phyloP scores from a whole-genome alignment of 2,888 invertebrate genomes.

The Leucozona laternaria region DNA sequence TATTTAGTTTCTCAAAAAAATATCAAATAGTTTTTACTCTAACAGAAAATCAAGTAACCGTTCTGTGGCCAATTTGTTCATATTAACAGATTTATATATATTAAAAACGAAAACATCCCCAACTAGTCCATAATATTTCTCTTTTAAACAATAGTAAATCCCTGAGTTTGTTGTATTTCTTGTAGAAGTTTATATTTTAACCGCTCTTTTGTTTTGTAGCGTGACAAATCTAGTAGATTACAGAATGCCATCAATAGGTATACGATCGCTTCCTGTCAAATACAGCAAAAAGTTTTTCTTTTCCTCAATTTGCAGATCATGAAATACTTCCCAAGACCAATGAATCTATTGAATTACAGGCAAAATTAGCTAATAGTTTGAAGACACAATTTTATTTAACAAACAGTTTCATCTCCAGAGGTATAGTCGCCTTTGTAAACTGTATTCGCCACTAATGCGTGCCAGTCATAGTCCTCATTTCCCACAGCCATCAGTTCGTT shows the following conservation, averaged over 20 bases:
- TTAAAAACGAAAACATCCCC: constrained; percentile 30
- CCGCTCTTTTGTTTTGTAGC: constrained; percentile 93
- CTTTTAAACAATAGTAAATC: too few relatives aligned
- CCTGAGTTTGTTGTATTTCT: constrained; percentile 98
- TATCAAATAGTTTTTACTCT: constrained; percentile 39
- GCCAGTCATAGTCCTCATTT: too few relatives aligned
- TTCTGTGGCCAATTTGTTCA: constrained; percentile 56
- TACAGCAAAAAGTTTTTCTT: constrained; percentile 98
- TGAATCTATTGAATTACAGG: constrained; percentile 85
- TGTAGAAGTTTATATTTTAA: constrained; percentile 94
- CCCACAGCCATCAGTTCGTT: too few relatives aligned
- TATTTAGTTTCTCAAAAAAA: too few relatives aligned
- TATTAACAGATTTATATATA: constrained; percentile 52
- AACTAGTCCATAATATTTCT: too few relatives aligned
- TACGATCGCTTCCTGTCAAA: constrained; percentile 97
- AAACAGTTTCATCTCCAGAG: constrained; percentile 82
- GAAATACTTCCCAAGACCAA: constrained; percentile 98
- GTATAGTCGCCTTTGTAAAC: too few relatives aligned
- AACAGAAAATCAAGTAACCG: constrained; percentile 32
- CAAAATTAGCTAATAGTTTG: not conserved
- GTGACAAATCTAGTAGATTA: constrained; percentile 96
- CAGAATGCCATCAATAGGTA: constrained; percentile 98
- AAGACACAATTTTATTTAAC: constrained; percentile 1
- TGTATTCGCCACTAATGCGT: too few relatives aligned
- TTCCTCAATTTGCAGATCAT: constrained; percentile 91